These are phyloP conservation scores for Steinernema carpocapsae DNA, from an alignment of 2,888 invertebrate genomes.

Conservation along the genomic window DNA sequence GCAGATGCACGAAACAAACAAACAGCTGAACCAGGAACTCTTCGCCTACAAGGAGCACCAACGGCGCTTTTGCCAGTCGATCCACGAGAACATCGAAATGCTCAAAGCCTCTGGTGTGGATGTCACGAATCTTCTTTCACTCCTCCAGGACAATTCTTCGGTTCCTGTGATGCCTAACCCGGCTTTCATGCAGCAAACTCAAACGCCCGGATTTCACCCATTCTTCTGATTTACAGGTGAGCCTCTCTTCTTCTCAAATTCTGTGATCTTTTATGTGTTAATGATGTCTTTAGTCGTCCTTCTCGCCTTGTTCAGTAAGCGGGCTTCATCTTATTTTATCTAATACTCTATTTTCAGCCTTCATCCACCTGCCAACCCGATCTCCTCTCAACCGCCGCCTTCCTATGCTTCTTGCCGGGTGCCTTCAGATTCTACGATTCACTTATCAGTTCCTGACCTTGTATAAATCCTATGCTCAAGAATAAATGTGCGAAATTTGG, in stretches of 20 bases:
- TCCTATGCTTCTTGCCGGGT: conserved; percentile 7
- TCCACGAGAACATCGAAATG: not conserved
- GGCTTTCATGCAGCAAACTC: not conserved
- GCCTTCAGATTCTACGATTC: conserved; percentile 15
- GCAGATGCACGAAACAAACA: conserved; percentile 40
- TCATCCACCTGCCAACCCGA: not conserved
- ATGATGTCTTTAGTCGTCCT: not conserved
- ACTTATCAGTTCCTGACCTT: not conserved
- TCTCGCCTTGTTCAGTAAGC: not conserved
- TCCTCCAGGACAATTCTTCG: not conserved
- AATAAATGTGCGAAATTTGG: not conserved
- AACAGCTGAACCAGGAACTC: conserved; percentile 36
- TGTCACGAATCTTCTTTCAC: not conserved
- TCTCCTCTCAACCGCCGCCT: not conserved
- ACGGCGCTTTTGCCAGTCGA: not conserved
- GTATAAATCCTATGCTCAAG: not conserved
- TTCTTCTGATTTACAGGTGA: not conserved
- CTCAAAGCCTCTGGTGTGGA: not conserved
- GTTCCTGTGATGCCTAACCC: not conserved
- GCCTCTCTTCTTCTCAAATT: not conserved
- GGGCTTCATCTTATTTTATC: not conserved
- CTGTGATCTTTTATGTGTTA: not conserved
- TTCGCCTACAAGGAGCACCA: not conserved
- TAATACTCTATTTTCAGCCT: not conserved
- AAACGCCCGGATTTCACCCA: not conserved